Conservation (phyloP, 1,140 invertebrate species). For the Drosophila nannoptera region DNA sequence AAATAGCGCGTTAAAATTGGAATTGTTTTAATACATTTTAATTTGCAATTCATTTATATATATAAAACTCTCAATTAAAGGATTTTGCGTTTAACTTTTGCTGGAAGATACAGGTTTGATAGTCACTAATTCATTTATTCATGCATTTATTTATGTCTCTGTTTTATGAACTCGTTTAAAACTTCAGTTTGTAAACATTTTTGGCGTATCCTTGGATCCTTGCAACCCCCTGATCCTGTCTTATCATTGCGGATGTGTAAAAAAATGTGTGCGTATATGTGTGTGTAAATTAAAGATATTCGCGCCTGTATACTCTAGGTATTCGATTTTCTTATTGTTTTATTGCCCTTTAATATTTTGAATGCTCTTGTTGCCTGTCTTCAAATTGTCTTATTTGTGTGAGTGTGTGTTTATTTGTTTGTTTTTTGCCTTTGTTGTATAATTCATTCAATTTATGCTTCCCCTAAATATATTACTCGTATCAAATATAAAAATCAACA, state of each 20-base stretch:
- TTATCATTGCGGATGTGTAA: constrained; percentile 44
- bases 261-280: constrained; percentile 44
- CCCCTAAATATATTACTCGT: constrained; percentile 79
- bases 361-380: constrained; percentile 45
- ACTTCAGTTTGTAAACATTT: constrained; percentile 42
- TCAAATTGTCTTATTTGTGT: constrained; percentile 43
- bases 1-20: constrained; percentile 30
- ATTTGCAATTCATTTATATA: constrained; percentile 41
- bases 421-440: constrained; percentile 60
- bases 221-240: too few species aligned
- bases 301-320: constrained; percentile 50
- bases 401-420: constrained; percentile 35
- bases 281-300: constrained; percentile 70
- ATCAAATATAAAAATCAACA: constrained; percentile 80
- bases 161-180: constrained; percentile 48
- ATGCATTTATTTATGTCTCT: constrained; percentile 55
- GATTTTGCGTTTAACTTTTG: constrained; percentile 70
- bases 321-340: constrained; percentile 68
- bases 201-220: constrained; percentile 9
- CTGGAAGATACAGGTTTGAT: constrained; percentile 79
- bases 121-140: constrained; percentile 79
- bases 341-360: constrained; percentile 62
- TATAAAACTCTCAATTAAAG: constrained; percentile 66
- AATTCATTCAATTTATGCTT: constrained; percentile 77
- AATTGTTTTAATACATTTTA: constrained; percentile 38